Evolutionary conservation across 2,113 vertebrate genomes (phyloP).

Genomic region (Caranx melampygus): DNA sequence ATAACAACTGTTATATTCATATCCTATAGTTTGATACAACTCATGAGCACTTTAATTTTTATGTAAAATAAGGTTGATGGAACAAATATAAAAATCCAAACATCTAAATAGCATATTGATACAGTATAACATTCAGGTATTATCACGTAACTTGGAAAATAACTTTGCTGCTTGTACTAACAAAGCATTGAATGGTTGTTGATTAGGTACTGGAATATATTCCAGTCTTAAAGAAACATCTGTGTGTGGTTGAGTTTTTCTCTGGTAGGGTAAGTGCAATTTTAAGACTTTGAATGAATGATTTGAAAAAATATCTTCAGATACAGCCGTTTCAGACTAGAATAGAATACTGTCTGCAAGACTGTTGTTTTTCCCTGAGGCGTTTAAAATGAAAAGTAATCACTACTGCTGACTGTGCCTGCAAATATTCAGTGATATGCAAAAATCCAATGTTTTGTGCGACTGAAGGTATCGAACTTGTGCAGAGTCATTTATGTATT

Average conservation of each 20-base stretch:
- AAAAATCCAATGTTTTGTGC: conserved; percentile 2
- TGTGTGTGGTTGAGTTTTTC: conserved; percentile 13
- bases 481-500: neutral
- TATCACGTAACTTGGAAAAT: neutral
- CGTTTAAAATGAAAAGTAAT: conserved; percentile 20
- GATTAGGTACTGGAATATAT: neutral
- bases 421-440: conserved; percentile 32
- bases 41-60: conserved; percentile 72
- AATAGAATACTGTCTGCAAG: neutral
- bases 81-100: conserved; percentile 21
- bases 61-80: conserved; percentile 21
- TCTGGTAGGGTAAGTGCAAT: conserved; percentile 13
- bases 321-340: neutral
- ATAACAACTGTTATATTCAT: conserved; percentile 42
- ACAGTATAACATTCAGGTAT: conserved; percentile 11
- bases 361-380: conserved; percentile 6
- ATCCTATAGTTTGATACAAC: conserved; percentile 54
- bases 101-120: neutral
- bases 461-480: conserved; percentile 3
- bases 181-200: conserved; percentile 12
- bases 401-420: conserved; percentile 54
- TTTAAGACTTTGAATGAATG: conserved; percentile 11
- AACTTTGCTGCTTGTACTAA: conserved; percentile 22
- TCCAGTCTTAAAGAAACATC: neutral
- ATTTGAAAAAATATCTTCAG: neutral